Evolutionary conservation across 2,113 vertebrate genomes (phyloP).

Genomic region (Ceratotherium simum): DNA sequence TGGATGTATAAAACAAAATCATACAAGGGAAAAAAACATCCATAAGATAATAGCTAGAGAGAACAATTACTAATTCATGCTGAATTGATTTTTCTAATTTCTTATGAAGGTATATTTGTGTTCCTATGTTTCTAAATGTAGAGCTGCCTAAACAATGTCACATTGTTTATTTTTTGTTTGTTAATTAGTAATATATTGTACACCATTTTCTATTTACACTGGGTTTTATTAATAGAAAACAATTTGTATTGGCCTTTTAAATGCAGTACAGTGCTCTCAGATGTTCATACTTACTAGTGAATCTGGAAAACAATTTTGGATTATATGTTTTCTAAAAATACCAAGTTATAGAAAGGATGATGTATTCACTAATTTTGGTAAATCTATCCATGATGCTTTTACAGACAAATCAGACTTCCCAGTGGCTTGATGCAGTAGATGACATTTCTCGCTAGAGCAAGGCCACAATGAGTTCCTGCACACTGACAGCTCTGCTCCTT

Average conservation of each 20-base stretch:
- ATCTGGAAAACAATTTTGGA: neutral
- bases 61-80: neutral
- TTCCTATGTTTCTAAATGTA: neutral
- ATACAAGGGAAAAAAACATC: neutral
- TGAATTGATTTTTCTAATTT: neutral
- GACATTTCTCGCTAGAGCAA: neutral
- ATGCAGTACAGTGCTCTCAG: neutral
- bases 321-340: neutral
- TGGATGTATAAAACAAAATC: neutral
- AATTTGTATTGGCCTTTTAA: neutral
- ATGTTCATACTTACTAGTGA: neutral
- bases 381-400: neutral
- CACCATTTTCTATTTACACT: neutral
- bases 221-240: neutral
- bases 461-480: neutral
- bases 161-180: neutral
- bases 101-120: neutral
- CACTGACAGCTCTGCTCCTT: neutral
- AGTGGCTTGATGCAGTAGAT: neutral
- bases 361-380: neutral
- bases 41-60: neutral
- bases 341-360: neutral
- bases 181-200: neutral
- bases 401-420: neutral
- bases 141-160: neutral